Evolutionary conservation across 2,888 invertebrate species (phyloP).

Genomic region (Drosophila prostipennis): DNA sequence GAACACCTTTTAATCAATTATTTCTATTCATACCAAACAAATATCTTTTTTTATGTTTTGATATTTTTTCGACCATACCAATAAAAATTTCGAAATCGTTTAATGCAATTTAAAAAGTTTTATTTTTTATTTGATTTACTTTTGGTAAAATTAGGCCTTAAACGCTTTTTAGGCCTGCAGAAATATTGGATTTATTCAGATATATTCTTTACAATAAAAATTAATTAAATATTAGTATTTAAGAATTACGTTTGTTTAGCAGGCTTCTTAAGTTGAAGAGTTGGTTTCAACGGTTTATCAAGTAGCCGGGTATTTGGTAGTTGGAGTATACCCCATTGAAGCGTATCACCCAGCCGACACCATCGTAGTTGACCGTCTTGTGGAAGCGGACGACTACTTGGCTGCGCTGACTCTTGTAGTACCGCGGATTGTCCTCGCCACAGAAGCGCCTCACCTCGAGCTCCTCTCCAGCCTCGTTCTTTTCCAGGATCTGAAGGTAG

Average conservation of each 20-base stretch:
- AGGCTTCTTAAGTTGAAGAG: too few species aligned
- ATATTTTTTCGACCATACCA: too few species aligned
- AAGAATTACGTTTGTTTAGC: too few species aligned
- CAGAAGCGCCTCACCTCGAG: conserved; percentile 84
- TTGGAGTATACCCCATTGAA: conserved; percentile 68
- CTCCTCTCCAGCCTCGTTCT: conserved; percentile 71
- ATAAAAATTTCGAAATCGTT: too few species aligned
- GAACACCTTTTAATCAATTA: too few species aligned
- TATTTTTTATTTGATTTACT: too few species aligned
- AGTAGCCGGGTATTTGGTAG: conserved; percentile 23
- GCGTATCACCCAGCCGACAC: conserved; percentile 86
- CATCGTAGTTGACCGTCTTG: conserved; percentile 89
- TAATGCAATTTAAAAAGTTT: too few species aligned
- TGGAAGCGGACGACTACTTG: conserved; percentile 87
- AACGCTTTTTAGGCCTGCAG: background rate
- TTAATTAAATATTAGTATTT: too few species aligned
- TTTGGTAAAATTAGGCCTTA: too few species aligned
- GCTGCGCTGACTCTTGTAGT: conserved; percentile 86
- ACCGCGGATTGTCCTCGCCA: conserved; percentile 86
- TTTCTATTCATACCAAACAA: too few species aligned
- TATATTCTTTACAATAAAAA: too few species aligned
- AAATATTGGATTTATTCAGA: background rate
- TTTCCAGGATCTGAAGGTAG: conserved; percentile 88
- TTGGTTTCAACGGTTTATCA: background rate
- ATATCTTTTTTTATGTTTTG: too few species aligned